Evolutionary conservation across 1,140 invertebrate species (phyloP).

Genomic region (Melanaphis sacchari): DNA sequence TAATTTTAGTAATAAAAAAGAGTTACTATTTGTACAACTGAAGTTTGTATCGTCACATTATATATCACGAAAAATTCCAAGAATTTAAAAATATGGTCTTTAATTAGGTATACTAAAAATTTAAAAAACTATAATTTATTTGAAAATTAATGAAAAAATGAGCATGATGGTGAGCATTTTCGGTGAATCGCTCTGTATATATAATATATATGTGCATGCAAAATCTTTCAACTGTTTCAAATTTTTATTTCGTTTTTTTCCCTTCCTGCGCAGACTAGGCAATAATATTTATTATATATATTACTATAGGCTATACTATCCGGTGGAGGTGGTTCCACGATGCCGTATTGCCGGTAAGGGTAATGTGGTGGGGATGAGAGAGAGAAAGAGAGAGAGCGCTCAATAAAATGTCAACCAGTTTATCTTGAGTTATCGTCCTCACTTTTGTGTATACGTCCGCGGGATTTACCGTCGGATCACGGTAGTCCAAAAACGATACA

Average conservation of each 20-base stretch:
- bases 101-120: no score
- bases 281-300: neutral
- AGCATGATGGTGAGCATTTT: no score
- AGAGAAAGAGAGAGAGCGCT: slow-evolving; percentile 16
- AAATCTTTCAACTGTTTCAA: slow-evolving; percentile 12
- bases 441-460: slow-evolving; percentile 13
- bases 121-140: no score
- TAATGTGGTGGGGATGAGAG: neutral
- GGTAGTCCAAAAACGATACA: neutral
- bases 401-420: slow-evolving; percentile 58
- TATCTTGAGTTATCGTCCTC: slow-evolving; percentile 52
- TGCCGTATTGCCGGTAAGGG: neutral
- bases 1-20: no score
- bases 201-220: neutral
- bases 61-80: no score
- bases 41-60: no score
- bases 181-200: neutral
- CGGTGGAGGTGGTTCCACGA: neutral
- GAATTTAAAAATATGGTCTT: no score
- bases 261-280: neutral
- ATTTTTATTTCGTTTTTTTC: slow-evolving; percentile 6
- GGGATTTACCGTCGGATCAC: slow-evolving; percentile 4
- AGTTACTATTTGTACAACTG: no score
- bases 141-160: no score
- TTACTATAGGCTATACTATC: neutral